Evolutionary conservation across 2,113 vertebrate genomes (phyloP).

Genomic region (Motacilla alba): DNA sequence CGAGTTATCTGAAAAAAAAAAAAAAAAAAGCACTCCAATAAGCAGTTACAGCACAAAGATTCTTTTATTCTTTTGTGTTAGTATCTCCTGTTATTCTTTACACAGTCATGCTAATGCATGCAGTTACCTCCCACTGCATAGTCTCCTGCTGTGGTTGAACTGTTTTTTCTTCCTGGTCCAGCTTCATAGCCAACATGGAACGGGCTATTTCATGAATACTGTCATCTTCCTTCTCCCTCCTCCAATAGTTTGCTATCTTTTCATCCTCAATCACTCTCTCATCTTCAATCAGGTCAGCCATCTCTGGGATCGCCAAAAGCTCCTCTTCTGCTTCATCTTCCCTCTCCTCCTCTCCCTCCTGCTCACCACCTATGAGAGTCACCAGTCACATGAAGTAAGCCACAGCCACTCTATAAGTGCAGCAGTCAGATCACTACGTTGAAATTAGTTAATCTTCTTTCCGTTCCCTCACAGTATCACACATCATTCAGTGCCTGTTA

Average conservation of each 20-base stretch:
- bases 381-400: neutral
- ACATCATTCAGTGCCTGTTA: neutral
- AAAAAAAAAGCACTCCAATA: neutral
- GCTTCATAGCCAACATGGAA: slow-evolving; percentile 76
- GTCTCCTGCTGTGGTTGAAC: neutral
- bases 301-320: slow-evolving; percentile 82
- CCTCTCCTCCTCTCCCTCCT: slow-evolving; percentile 60
- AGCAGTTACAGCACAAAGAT: neutral
- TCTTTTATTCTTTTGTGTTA: neutral
- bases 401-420: neutral
- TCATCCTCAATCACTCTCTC: slow-evolving; percentile 85
- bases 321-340: slow-evolving; percentile 58
- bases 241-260: slow-evolving; percentile 15
- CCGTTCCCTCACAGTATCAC: neutral
- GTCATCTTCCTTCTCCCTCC: slow-evolving; percentile 44
- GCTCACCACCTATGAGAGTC: slow-evolving; percentile 32
- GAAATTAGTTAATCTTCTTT: neutral
- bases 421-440: neutral
- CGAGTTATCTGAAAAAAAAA: slow-evolving; percentile 68
- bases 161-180: slow-evolving; percentile 56
- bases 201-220: slow-evolving; percentile 55
- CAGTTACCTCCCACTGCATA: slow-evolving; percentile 68
- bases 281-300: slow-evolving; percentile 87
- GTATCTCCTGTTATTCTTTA: neutral
- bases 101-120: neutral